Percentiles rank a stretch among this genome's conserved stretches.
Conservation (phyloP, 2,113 vertebrate genomes). For the Hippocampus comes region DNA sequence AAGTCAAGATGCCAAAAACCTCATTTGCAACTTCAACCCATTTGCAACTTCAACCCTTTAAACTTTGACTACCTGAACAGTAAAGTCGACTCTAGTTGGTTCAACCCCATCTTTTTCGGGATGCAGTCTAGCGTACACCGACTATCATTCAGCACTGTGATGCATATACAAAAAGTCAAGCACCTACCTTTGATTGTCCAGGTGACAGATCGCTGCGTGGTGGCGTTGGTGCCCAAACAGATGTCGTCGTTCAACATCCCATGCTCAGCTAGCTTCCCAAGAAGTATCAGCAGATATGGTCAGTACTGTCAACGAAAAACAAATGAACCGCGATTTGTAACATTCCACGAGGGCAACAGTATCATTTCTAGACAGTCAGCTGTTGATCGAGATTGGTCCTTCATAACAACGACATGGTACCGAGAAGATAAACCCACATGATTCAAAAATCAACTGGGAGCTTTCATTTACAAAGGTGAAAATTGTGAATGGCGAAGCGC, state of each 20-base stretch:
- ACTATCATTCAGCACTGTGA: not conserved
- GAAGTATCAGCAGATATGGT: slow-evolving; percentile 94
- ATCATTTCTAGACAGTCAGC: not conserved
- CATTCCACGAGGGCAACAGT: no score
- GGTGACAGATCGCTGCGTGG: slow-evolving; percentile 89
- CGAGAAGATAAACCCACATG: not conserved
- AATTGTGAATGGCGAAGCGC: not conserved
- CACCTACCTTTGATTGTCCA: slow-evolving; percentile 51
- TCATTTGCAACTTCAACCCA: no score
- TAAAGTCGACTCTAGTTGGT: not conserved
- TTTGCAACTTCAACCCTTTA: no score
- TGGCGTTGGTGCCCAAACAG: slow-evolving; percentile 92
- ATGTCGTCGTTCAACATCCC: slow-evolving; percentile 93
- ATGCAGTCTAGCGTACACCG: not conserved
- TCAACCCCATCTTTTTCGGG: not conserved
- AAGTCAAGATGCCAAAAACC: no score
- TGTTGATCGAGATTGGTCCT: not conserved
- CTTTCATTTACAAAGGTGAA: not conserved
- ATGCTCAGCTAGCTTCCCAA: slow-evolving; percentile 86
- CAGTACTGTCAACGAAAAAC: slow-evolving; percentile 26
- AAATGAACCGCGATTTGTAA: not conserved
- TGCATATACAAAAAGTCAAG: not conserved
- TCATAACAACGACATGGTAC: not conserved
- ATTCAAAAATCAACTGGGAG: not conserved
- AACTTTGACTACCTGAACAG: not conserved